Percentiles rank a stretch among this genome's conserved stretches.
phyloP scores from a whole-genome alignment of 2,113 vertebrate species.

The Micromys minutus region DNA sequence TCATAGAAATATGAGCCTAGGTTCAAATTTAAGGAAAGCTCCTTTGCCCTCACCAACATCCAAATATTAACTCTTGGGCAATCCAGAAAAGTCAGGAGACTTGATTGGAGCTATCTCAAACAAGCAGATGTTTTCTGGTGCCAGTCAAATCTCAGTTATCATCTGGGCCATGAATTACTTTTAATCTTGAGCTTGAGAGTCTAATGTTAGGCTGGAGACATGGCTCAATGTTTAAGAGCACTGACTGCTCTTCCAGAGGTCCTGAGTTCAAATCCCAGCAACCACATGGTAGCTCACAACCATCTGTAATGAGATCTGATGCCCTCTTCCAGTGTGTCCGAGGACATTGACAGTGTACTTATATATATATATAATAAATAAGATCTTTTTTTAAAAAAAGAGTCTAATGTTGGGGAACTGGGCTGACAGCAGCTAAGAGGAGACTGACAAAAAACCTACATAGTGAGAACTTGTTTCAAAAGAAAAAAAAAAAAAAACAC shows the following conservation, averaged over 20 bases:
- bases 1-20: background rate
- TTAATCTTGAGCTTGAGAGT: conserved; percentile 32
- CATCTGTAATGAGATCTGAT: too few species aligned
- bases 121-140: background rate
- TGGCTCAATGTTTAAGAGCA: too few species aligned
- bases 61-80: background rate
- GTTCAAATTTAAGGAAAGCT: background rate
- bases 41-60: background rate
- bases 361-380: too few species aligned
- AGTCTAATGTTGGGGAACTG: background rate
- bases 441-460: background rate
- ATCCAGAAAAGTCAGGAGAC: background rate
- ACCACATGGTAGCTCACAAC: too few species aligned
- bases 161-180: background rate
- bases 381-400: too few species aligned
- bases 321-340: too few species aligned
- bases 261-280: too few species aligned
- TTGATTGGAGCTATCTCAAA: background rate
- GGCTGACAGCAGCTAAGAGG: background rate
- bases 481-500: background rate
- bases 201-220: background rate
- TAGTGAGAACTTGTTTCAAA: background rate
- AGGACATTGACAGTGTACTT: too few species aligned
- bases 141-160: background rate
- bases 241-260: too few species aligned